A percentile compares a stretch with the other conserved stretches of the same genome.
Conservation (phyloP, 2,113 vertebrate species). For the Perca schrenkii region DNA sequence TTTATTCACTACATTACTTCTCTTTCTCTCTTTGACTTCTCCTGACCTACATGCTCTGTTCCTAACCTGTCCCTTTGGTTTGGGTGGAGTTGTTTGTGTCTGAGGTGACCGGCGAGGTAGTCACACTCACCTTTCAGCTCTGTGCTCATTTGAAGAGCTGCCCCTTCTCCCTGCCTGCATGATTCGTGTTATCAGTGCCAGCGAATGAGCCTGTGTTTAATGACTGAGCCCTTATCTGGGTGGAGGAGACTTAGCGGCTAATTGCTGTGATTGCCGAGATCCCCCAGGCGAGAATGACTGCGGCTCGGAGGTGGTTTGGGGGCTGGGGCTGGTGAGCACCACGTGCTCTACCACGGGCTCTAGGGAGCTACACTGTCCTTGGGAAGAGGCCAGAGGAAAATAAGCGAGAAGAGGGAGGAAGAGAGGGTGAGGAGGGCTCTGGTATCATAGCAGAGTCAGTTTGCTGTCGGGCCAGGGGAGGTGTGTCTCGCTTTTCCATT, state of each 20-base stretch:
- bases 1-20: slow-evolving; percentile 2
- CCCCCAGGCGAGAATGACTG: slow-evolving; percentile 76
- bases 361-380: slow-evolving; percentile 79
- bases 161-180: slow-evolving; percentile 67
- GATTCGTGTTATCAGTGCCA: slow-evolving; percentile 81
- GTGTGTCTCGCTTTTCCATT: slow-evolving; percentile 21
- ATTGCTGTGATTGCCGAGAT: slow-evolving; percentile 85
- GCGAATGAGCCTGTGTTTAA: slow-evolving; percentile 85
- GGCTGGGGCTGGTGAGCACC: slow-evolving; percentile 69
- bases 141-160: slow-evolving; percentile 62
- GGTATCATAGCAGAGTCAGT: slow-evolving; percentile 44
- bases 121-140: slow-evolving; percentile 71
- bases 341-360: slow-evolving; percentile 68
- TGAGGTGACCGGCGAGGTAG: slow-evolving; percentile 47
- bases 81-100: slow-evolving; percentile 21
- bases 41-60: slow-evolving; percentile 4
- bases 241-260: slow-evolving; percentile 85
- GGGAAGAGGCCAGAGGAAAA: slow-evolving; percentile 76
- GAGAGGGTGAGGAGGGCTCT: slow-evolving; percentile 38
- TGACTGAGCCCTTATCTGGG: slow-evolving; percentile 86
- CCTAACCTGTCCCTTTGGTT: not conserved
- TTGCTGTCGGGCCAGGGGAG: slow-evolving; percentile 29
- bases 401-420: slow-evolving; percentile 50
- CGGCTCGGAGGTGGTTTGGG: slow-evolving; percentile 75
- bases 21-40: not conserved